Evolutionary conservation across 2,797 vertebrate species (phyloP).

Genomic region (Catostomus latipinnis): DNA sequence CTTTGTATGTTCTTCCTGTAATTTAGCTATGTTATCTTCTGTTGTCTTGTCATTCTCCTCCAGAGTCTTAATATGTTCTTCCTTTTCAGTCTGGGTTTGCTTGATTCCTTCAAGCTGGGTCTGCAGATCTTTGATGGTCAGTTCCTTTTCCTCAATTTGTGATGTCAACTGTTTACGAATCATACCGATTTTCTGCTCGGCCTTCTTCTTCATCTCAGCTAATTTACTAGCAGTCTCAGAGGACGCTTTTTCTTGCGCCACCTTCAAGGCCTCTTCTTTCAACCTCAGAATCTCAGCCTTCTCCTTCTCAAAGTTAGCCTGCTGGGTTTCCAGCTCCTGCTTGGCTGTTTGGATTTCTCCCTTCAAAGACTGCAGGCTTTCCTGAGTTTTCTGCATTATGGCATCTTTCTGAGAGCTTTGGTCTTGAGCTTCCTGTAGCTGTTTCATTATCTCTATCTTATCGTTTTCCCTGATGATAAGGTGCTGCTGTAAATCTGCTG

Average conservation of each 20-base stretch:
- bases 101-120: constrained; percentile 74
- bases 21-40: constrained; percentile 61
- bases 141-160: constrained; percentile 90
- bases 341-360: constrained; percentile 78
- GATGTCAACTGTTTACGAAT: constrained; percentile 87
- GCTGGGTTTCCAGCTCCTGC: constrained; percentile 78
- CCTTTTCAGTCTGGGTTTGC: constrained; percentile 74
- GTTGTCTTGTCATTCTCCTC: constrained; percentile 76
- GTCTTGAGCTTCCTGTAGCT: constrained; percentile 80
- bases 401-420: constrained; percentile 78
- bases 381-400: constrained; percentile 77
- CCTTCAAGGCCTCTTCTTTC: constrained; percentile 84
- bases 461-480: constrained; percentile 77
- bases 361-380: constrained; percentile 78
- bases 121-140: constrained; percentile 75
- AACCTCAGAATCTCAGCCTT: constrained; percentile 75
- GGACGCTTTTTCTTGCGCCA: constrained; percentile 79
- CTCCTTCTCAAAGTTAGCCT: constrained; percentile 78
- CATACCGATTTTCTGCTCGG: constrained; percentile 91
- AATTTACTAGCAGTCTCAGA: constrained; percentile 81
- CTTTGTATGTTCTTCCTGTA: constrained; percentile 69
- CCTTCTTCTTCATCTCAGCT: constrained; percentile 93
- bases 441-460: constrained; percentile 76
- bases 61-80: constrained; percentile 73
- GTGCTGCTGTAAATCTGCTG: constrained; percentile 77